These are phyloP conservation scores for Panopea generosa DNA, from an alignment of 2,888 invertebrate species.

Conservation along the genomic window DNA sequence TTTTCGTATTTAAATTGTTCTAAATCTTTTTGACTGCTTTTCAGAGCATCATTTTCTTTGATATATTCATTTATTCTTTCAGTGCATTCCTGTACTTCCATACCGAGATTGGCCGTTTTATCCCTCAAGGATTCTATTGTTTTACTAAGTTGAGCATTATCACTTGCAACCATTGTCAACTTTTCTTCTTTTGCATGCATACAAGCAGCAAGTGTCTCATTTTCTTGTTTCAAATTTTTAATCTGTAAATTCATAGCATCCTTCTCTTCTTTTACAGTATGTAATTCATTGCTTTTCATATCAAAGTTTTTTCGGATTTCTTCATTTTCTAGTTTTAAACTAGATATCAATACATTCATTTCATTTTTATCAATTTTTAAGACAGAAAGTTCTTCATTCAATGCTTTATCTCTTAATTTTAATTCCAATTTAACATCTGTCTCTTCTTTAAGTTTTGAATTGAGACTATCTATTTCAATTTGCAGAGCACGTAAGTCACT, in stretches of 20 bases:
- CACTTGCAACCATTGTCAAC: too few species aligned
- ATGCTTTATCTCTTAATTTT: background rate
- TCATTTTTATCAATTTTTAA: conserved; percentile 32
- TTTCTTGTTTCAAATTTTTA: background rate
- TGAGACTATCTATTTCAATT: background rate
- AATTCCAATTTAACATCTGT: background rate
- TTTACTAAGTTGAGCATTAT: background rate
- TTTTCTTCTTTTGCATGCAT: background rate
- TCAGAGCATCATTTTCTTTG: conserved; percentile 29
- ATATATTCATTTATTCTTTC: conserved; percentile 2
- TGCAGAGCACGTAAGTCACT: background rate
- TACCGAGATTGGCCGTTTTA: background rate
- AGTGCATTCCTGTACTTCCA: conserved; percentile 11
- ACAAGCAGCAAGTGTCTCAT: background rate
- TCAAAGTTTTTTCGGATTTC: background rate
- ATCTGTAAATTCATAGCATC: conserved; percentile 11
- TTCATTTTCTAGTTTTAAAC: background rate
- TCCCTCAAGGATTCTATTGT: background rate
- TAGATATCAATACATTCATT: background rate
- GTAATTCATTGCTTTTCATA: background rate
- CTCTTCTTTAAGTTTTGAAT: conserved; percentile 5
- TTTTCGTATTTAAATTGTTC: conserved; percentile 49
- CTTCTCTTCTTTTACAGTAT: conserved; percentile 2
- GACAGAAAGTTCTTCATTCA: conserved; percentile 10
- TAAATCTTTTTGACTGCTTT: conserved; percentile 4